phyloP scores from a whole-genome alignment of 2,113 vertebrate species.

The Tonatia bakeri region DNA sequence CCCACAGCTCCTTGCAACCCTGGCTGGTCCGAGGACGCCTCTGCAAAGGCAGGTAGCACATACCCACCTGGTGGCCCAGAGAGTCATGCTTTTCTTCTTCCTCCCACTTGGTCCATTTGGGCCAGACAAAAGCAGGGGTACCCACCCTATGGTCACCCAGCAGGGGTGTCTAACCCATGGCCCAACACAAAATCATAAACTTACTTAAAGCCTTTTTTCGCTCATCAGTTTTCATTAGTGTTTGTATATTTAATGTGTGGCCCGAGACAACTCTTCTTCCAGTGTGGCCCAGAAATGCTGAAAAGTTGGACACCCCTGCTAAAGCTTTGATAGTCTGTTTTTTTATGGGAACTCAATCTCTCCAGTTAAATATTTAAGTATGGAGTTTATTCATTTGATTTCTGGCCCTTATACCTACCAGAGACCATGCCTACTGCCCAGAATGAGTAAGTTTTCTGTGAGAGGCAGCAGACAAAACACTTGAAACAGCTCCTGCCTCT shows the following conservation, averaged over 20 bases:
- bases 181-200: too few relatives aligned
- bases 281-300: too few relatives aligned
- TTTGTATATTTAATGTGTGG: too few relatives aligned
- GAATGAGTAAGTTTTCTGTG: not conserved
- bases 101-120: not conserved
- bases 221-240: too few relatives aligned
- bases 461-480: not conserved
- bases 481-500: not conserved
- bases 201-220: too few relatives aligned
- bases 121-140: too few relatives aligned
- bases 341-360: not conserved
- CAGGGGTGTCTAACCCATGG: too few relatives aligned
- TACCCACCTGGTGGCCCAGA: not conserved
- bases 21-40: not conserved
- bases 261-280: too few relatives aligned
- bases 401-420: not conserved
- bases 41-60: not conserved
- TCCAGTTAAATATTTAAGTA: not conserved
- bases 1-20: not conserved
- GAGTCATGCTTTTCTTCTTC: not conserved
- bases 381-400: not conserved
- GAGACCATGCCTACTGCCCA: not conserved
- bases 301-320: not conserved
- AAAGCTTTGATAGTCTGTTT: not conserved
- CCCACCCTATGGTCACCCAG: too few relatives aligned